phyloP scores from a whole-genome alignment of 2,113 vertebrate genomes.

The Jacana jacana region DNA sequence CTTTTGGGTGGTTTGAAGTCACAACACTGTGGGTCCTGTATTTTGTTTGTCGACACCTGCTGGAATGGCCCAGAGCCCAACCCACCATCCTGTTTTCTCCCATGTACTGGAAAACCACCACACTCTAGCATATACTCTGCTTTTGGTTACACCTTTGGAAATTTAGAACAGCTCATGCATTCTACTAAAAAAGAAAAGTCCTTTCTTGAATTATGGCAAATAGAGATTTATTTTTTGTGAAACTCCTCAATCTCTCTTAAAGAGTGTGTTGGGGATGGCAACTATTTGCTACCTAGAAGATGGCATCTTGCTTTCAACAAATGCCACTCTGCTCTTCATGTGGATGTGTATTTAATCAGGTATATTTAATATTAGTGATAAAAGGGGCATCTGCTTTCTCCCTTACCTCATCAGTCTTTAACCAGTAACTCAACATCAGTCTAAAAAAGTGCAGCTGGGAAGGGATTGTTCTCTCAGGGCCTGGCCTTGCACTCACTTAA shows the following conservation, averaged over 20 bases:
- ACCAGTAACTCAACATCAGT: neutral
- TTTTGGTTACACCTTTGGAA: neutral
- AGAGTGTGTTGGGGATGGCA: neutral
- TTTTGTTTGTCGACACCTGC: neutral
- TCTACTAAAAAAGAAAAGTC: neutral
- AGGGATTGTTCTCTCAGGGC: neutral
- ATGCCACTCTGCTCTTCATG: neutral
- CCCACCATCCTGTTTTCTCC: neutral
- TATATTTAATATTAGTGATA: neutral
- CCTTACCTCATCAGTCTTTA: neutral
- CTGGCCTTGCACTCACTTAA: neutral
- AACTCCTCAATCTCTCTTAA: neutral
- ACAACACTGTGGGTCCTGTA: neutral
- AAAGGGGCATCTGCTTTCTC: neutral
- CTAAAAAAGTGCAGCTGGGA: neutral
- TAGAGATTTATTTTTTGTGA: neutral
- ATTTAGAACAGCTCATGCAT: neutral
- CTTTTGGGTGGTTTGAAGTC: neutral
- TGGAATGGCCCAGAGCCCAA: neutral
- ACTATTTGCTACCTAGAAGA: neutral
- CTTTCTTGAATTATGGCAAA: neutral
- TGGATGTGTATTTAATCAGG: neutral
- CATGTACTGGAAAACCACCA: neutral
- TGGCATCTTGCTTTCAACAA: neutral
- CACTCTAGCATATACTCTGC: neutral